Percentiles rank a stretch among this genome's conserved stretches.
phyloP scores from a whole-genome alignment of 2,797 vertebrate genomes.

The Synaphobranchus kaupii region DNA sequence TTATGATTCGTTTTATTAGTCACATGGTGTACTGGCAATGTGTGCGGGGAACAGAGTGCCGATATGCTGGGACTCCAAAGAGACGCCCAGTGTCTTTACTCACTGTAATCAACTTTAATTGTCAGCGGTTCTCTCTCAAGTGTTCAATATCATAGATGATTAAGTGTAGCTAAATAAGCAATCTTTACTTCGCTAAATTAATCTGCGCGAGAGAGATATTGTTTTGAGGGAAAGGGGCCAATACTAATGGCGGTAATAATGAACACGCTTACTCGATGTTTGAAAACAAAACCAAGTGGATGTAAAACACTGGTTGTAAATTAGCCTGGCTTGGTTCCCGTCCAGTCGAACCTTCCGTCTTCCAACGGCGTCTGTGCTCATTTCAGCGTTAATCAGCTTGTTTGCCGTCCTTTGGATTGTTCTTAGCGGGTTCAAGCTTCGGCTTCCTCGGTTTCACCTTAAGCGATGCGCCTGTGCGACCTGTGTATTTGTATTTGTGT shows the following conservation, averaged over 20 bases:
- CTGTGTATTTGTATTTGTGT: neutral
- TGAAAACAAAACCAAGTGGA: slow-evolving; percentile 35
- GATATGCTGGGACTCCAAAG: neutral
- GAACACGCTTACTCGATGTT: slow-evolving; percentile 22
- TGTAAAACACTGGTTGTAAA: slow-evolving; percentile 28
- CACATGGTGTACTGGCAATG: neutral
- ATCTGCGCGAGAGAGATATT: slow-evolving; percentile 16
- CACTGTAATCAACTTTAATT: slow-evolving; percentile 34
- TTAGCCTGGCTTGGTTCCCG: slow-evolving; percentile 24
- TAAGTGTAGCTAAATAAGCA: slow-evolving; percentile 31
- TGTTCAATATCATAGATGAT: slow-evolving; percentile 31
- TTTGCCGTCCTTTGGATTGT: slow-evolving; percentile 12
- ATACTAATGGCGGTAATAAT: slow-evolving; percentile 23
- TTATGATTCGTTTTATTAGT: neutral
- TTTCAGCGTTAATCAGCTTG: slow-evolving; percentile 27
- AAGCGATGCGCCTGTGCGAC: neutral
- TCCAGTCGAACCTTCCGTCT: slow-evolving; percentile 26
- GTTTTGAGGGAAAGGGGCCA: slow-evolving; percentile 30
- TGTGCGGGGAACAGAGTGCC: neutral
- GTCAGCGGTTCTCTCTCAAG: slow-evolving; percentile 25
- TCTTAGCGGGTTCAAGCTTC: neutral
- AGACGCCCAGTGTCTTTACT: slow-evolving; percentile 9
- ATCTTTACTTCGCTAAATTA: slow-evolving; percentile 33
- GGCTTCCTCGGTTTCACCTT: neutral
- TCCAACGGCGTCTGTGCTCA: slow-evolving; percentile 24